Conservation (phyloP, 1,140 invertebrate genomes). For the Babylonia areolata region DNA sequence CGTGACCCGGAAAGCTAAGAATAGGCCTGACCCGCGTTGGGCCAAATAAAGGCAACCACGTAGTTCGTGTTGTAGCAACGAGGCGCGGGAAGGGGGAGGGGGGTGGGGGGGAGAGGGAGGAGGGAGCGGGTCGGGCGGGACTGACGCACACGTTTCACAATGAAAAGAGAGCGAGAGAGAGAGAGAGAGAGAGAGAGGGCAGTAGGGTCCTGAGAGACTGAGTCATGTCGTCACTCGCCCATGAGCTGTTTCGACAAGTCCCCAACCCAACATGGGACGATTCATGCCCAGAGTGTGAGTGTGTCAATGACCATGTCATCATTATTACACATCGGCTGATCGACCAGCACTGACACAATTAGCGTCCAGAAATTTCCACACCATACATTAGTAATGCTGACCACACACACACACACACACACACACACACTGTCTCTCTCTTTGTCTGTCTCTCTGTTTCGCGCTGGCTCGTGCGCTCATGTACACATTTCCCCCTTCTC, state of each 20-base stretch:
- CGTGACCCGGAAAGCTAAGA: conserved; percentile 53
- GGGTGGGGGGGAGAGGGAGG: neutral
- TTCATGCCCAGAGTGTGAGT: neutral
- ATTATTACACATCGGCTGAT: too few species aligned
- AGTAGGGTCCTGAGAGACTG: too few species aligned
- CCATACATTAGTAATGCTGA: too few species aligned
- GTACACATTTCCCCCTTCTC: too few species aligned
- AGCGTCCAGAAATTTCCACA: too few species aligned
- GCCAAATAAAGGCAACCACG: conserved; percentile 56
- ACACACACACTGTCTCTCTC: too few species aligned
- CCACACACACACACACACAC: too few species aligned
- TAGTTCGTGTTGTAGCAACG: conserved; percentile 19
- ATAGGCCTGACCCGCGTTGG: conserved; percentile 46
- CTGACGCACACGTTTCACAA: conserved; percentile 3
- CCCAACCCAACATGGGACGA: neutral
- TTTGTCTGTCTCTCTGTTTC: too few species aligned
- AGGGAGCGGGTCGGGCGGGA: neutral
- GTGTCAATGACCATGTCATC: neutral
- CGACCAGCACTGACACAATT: too few species aligned
- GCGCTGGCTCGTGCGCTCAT: too few species aligned
- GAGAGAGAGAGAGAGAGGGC: too few species aligned
- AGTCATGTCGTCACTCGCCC: neutral
- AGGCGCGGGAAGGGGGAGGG: neutral
- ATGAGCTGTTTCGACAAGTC: conserved; percentile 11
- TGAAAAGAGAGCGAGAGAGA: neutral